These are phyloP conservation scores for Corythaeola cristata DNA, from an alignment of 2,113 vertebrate genomes.

Conservation along the genomic window DNA sequence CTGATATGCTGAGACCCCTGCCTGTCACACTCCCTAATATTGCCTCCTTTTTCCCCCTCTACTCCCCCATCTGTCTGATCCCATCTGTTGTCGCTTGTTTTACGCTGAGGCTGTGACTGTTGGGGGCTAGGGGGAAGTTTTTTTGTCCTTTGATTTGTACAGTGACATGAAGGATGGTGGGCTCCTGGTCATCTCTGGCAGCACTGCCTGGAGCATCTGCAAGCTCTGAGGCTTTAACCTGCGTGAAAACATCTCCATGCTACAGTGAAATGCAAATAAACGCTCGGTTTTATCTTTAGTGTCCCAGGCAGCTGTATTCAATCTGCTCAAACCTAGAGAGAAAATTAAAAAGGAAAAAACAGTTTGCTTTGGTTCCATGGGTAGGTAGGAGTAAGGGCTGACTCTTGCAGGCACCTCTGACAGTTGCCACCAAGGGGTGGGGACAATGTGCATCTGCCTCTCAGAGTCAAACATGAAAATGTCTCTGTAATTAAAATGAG, in stretches of 20 bases:
- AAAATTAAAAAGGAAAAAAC: background rate
- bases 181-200: background rate
- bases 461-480: background rate
- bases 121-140: background rate
- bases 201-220: background rate
- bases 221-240: background rate
- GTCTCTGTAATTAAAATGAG: background rate
- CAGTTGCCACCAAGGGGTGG: background rate
- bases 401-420: background rate
- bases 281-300: rapidly evolving
- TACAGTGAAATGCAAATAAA: background rate
- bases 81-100: constrained; percentile 55
- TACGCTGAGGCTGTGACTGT: background rate
- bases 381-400: background rate
- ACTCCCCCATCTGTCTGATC: constrained; percentile 37
- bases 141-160: background rate
- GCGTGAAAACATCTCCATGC: background rate
- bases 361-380: background rate
- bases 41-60: background rate
- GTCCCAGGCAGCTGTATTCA: background rate
- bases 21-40: constrained; percentile 8
- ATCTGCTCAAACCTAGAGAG: background rate
- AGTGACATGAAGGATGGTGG: background rate
- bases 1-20: background rate
- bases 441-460: background rate